phyloP scores from a whole-genome alignment of 2,797 vertebrate genomes.

The Eutrigla gurnardus region DNA sequence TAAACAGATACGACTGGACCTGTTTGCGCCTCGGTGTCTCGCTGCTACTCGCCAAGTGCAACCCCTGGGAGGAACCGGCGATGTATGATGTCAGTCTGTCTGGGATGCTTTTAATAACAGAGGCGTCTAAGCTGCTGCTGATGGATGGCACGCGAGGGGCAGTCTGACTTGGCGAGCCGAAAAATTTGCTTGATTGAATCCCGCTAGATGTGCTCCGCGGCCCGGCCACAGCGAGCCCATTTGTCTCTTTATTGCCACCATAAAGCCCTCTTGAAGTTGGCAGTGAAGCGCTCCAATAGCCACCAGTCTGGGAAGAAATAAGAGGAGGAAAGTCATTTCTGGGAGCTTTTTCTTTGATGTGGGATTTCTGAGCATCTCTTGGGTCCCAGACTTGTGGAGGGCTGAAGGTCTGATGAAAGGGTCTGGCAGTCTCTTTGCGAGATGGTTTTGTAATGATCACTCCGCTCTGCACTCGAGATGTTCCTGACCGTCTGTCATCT shows the following conservation, averaged over 20 bases:
- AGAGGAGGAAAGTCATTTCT: background rate
- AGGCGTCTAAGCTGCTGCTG: conserved; percentile 2
- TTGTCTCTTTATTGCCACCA: conserved; percentile 32
- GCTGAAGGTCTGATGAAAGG: conserved; percentile 9
- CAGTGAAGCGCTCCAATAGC: conserved; percentile 14
- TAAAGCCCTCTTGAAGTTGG: conserved; percentile 13
- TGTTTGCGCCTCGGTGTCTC: conserved; percentile 11
- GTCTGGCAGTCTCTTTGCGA: background rate
- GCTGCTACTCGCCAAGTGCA: background rate
- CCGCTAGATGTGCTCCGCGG: background rate
- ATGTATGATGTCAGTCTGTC: conserved; percentile 28
- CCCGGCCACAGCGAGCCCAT: conserved; percentile 15
- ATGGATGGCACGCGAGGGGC: conserved; percentile 14
- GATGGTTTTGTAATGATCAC: conserved; percentile 28
- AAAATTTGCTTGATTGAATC: conserved; percentile 31
- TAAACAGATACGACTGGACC: conserved; percentile 44
- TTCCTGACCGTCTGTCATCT: background rate
- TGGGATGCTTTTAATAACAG: conserved; percentile 30
- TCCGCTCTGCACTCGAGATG: conserved; percentile 13
- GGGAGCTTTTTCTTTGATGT: background rate
- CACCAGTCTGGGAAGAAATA: conserved; percentile 16
- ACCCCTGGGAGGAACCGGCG: conserved; percentile 20
- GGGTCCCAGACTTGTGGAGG: conserved; percentile 7
- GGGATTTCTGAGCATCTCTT: conserved; percentile 9
- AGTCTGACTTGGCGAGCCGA: conserved; percentile 17